phyloP scores from a whole-genome alignment of 2,888 invertebrate species.

The Lamellibrachia columna region DNA sequence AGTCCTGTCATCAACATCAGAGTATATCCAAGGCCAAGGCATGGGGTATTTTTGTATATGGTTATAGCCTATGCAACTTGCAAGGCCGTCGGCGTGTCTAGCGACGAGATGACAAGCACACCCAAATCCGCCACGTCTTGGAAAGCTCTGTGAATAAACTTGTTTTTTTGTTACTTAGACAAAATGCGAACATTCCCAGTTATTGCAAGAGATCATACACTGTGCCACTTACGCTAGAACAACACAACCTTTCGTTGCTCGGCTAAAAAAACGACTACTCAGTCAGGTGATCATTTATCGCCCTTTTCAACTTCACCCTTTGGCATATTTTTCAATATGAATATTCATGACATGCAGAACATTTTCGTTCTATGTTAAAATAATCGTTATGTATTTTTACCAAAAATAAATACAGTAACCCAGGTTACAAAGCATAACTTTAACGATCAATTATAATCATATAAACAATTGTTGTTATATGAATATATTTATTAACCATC shows the following conservation, averaged over 20 bases:
- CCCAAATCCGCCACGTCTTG: background rate
- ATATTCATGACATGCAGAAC: background rate
- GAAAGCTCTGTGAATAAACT: background rate
- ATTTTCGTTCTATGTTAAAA: too few relatives aligned
- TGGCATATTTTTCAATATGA: background rate
- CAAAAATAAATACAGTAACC: too few relatives aligned
- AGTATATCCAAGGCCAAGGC: too few relatives aligned
- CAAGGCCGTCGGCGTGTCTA: too few relatives aligned
- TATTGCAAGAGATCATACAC: background rate
- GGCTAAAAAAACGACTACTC: background rate
- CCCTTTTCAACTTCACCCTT: constrained; percentile 16
- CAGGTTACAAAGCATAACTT: background rate
- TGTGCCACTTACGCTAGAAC: background rate
- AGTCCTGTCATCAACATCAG: too few relatives aligned
- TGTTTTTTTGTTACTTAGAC: background rate
- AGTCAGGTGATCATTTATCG: constrained; percentile 11
- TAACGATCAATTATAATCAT: background rate
- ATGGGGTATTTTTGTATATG: too few relatives aligned
- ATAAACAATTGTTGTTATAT: background rate
- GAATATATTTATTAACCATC: background rate
- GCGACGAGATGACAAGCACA: too few relatives aligned
- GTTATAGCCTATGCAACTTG: too few relatives aligned
- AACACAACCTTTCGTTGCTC: background rate
- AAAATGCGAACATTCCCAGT: background rate
- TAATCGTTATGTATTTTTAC: too few relatives aligned